Conservation (phyloP, 2,113 vertebrate genomes). For the Heterotis niloticus region DNA sequence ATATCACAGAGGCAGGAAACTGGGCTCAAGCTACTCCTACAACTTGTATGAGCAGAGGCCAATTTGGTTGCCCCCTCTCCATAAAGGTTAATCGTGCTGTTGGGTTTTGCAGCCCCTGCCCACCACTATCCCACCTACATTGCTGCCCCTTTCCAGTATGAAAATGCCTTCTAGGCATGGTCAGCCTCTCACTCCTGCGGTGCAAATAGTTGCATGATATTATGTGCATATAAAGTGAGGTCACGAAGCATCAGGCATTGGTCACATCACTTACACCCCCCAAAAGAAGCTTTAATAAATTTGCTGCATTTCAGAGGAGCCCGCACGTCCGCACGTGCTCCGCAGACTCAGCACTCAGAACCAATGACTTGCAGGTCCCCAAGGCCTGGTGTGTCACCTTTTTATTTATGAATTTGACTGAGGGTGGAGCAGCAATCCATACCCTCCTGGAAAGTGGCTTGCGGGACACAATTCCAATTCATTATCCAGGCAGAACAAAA, state of each 20-base stretch:
- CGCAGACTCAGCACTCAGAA: slow-evolving; percentile 29
- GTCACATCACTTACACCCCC: slow-evolving; percentile 23
- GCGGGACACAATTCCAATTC: slow-evolving; percentile 45
- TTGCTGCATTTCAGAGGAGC: slow-evolving; percentile 1
- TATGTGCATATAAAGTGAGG: slow-evolving; percentile 20
- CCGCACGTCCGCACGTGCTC: slow-evolving; percentile 23
- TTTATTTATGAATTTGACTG: slow-evolving; percentile 66
- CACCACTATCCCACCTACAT: neutral
- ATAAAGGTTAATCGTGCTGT: too few relatives aligned
- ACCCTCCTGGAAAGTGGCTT: slow-evolving; percentile 40
- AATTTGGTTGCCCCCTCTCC: too few relatives aligned
- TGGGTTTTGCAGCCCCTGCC: too few relatives aligned
- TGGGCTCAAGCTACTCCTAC: neutral
- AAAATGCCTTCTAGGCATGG: neutral
- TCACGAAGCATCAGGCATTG: slow-evolving; percentile 13
- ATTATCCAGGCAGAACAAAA: slow-evolving; percentile 33
- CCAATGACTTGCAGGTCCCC: slow-evolving; percentile 37
- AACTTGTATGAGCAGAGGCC: neutral
- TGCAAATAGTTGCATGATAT: neutral
- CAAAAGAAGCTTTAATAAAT: slow-evolving; percentile 34
- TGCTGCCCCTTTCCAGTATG: neutral
- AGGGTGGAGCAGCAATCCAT: slow-evolving; percentile 49
- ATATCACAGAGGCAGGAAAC: neutral
- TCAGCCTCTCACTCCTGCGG: neutral
- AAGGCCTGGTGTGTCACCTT: slow-evolving; percentile 44